Evolutionary conservation across 2,113 vertebrate genomes (phyloP).

Genomic region (Micronycteris hirsuta): DNA sequence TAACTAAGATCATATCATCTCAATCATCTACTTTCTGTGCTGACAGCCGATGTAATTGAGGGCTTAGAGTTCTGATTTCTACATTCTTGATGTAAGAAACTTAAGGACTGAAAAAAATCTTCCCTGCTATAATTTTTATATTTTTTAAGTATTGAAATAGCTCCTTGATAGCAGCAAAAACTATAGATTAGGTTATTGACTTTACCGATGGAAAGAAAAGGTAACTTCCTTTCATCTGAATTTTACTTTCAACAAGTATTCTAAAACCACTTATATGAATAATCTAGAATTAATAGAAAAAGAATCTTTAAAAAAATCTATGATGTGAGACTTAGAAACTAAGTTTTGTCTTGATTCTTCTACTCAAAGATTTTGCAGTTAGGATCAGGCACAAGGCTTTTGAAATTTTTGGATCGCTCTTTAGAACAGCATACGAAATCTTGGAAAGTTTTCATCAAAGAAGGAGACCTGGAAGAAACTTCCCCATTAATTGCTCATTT

Average conservation of each 20-base stretch:
- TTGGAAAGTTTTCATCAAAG: constrained; percentile 52
- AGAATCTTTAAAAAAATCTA: not conserved
- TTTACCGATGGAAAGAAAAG: constrained; percentile 27
- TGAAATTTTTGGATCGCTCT: not conserved
- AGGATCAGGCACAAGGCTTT: constrained; percentile 22
- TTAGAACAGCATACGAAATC: constrained; percentile 26
- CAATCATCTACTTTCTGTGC: not conserved
- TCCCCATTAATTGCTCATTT: constrained; percentile 43
- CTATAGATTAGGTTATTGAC: not conserved
- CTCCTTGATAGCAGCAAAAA: not conserved
- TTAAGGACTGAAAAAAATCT: constrained; percentile 14
- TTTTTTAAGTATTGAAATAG: constrained; percentile 16
- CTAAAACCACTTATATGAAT: not conserved
- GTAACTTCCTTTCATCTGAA: constrained; percentile 17
- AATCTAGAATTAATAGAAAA: constrained; percentile 12
- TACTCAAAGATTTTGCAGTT: constrained; percentile 42
- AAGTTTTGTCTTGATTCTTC: constrained; percentile 51
- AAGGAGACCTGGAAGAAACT: constrained; percentile 38
- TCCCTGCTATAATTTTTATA: not conserved
- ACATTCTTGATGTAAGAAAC: not conserved
- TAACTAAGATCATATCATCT: constrained; percentile 28
- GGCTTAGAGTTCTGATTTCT: constrained; percentile 45
- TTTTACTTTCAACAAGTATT: constrained; percentile 21
- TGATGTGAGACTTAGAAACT: constrained; percentile 30
- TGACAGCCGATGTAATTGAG: not conserved